Base-by-base conservation (phyloP, 2,113 vertebrate genomes). In the Neogobius melanostomus region DNA sequence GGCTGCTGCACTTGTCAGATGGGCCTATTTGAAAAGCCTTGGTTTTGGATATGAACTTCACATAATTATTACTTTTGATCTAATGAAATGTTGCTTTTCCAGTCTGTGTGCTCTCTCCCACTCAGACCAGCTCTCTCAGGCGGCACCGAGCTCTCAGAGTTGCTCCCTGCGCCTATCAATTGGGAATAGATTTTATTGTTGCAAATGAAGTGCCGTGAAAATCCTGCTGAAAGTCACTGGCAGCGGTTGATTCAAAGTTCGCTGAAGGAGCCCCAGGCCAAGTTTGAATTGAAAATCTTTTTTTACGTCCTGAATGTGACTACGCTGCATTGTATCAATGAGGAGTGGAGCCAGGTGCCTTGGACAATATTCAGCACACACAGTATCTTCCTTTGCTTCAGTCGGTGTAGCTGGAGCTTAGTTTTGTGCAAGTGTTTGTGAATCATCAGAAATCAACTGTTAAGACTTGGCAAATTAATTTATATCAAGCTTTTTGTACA, bases 31-130 rank as follows among this genome's bases (percentile, higher is more conserved):
- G 8, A 47, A 70, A 28, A 50, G 21, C 56, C 73, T 75, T 66
- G 68, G 66, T 57, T n/a, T 64, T 67, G 14, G 9, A 66, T 77
- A 28, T 62, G 72, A 53, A 68, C 63, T 73, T 72, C 68, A 53
- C 51, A 69, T 71, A 60, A 57, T 64, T 76, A 78, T 83, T 79
- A 69, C 67, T 81, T 75, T 72, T 75, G 70, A 68, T 72, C 9
- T 71, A 76, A 81, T 85, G 63, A 42, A 73, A 56, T 6, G 28
- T 56, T 36, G 71, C 57, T 61, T 79, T 74, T 79, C 70, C 61
- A 48, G 59, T 62, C 57, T 46, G 45, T 71, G 71, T 76, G 67
- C 42, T 46, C 75, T 17, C 17, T 61, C 56, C 1, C 8, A 14
- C 15, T 69, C 28, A 36, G 28, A 36, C 36, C 36, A 63, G 76